Percentiles rank a stretch among this genome's conserved stretches.
Conservation (phyloP, 2,797 vertebrate genomes). For the Sternarchorhynchus goeldii region DNA sequence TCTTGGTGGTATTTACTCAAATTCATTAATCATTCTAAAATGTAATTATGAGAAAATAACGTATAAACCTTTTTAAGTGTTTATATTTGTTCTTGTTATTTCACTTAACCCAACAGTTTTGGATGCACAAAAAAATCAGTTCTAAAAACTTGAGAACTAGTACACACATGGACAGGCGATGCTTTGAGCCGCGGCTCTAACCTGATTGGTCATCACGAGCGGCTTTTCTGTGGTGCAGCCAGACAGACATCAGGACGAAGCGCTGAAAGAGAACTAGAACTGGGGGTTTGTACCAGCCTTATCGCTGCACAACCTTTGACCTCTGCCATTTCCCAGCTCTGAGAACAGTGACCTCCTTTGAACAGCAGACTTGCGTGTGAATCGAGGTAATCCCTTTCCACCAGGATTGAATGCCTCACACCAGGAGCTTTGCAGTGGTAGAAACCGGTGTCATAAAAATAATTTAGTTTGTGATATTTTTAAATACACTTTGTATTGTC, state of each 20-base stretch:
- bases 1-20: not conserved
- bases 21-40: not conserved
- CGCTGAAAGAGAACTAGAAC: slow-evolving; percentile 80
- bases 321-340: slow-evolving; percentile 74
- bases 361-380: slow-evolving; percentile 47
- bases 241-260: slow-evolving; percentile 41
- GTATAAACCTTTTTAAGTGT: not conserved
- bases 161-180: not conserved
- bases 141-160: too few species aligned
- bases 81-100: too few species aligned
- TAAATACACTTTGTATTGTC: too few species aligned
- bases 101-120: too few species aligned
- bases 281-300: slow-evolving; percentile 77
- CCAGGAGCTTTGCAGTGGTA: slow-evolving; percentile 56
- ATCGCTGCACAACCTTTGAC: slow-evolving; percentile 80
- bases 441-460: slow-evolving; percentile 27
- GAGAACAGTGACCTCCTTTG: slow-evolving; percentile 63
- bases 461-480: too few species aligned
- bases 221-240: slow-evolving; percentile 19
- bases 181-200: not conserved
- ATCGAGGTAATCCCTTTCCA: slow-evolving; percentile 44
- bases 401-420: slow-evolving; percentile 19
- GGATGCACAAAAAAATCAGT: too few species aligned
- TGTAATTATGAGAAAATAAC: not conserved
- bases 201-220: slow-evolving; percentile 17